A percentile compares a stretch with the other conserved stretches of the same genome.
These are phyloP conservation scores for Papilio polyxenes DNA, from an alignment of 1,140 invertebrate species.

Conservation along the genomic window DNA sequence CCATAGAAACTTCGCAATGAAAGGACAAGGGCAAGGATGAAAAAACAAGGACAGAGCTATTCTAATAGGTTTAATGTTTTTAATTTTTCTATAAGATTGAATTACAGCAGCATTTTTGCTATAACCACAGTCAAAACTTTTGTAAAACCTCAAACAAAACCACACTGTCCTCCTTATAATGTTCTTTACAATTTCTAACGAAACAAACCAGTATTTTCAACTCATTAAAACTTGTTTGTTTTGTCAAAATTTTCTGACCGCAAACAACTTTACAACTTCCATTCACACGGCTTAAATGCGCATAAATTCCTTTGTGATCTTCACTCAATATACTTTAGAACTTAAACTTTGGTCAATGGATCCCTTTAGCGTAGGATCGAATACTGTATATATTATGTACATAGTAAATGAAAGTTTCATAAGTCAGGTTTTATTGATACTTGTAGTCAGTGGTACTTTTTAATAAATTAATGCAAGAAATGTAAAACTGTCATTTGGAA, in stretches of 20 bases:
- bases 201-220: slow-evolving; percentile 13
- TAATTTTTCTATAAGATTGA: too few relatives aligned
- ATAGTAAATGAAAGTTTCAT: not conserved
- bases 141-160: not conserved
- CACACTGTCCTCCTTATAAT: not conserved
- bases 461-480: too few relatives aligned
- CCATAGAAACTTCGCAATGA: too few relatives aligned
- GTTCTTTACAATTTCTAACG: not conserved
- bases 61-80: too few relatives aligned
- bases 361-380: not conserved
- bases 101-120: too few relatives aligned
- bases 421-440: not conserved
- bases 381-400: not conserved
- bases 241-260: slow-evolving; percentile 16
- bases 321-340: not conserved
- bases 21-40: too few relatives aligned
- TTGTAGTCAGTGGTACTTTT: not conserved
- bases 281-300: not conserved
- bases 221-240: slow-evolving; percentile 12
- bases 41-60: too few relatives aligned
- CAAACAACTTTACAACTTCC: slow-evolving; percentile 8
- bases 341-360: not conserved
- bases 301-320: slow-evolving; percentile 21
- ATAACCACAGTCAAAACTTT: not conserved
- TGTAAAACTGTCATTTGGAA: too few relatives aligned